phyloP scores from a whole-genome alignment of 2,797 vertebrate genomes.

The Schizothorax lantsangensis region DNA sequence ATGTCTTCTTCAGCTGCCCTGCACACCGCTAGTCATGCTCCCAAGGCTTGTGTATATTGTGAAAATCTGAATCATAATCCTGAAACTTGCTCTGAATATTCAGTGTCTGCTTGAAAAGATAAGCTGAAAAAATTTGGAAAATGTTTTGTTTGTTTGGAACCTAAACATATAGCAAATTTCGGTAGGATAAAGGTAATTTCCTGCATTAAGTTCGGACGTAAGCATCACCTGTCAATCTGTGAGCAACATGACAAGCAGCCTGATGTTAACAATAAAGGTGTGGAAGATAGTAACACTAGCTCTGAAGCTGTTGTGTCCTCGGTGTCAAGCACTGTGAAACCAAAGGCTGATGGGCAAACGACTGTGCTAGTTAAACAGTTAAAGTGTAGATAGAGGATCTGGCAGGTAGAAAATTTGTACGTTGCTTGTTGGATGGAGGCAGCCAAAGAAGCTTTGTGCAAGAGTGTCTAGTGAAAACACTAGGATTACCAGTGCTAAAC shows the following conservation, averaged over 20 bases:
- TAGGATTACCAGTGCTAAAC: neutral
- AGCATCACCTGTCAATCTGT: neutral
- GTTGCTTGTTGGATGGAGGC: neutral
- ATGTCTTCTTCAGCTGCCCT: neutral
- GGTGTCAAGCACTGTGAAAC: neutral
- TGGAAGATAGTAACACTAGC: neutral
- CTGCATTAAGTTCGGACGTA: neutral
- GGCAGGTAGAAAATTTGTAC: neutral
- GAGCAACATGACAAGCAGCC: neutral
- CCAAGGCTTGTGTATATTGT: neutral
- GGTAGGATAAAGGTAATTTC: neutral
- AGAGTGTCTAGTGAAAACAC: neutral
- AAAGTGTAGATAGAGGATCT: neutral
- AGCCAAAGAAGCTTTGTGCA: neutral
- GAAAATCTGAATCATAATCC: neutral
- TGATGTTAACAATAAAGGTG: neutral
- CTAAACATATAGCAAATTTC: neutral
- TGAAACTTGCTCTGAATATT: neutral
- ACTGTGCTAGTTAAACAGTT: neutral
- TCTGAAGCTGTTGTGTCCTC: neutral
- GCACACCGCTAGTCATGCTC: neutral
- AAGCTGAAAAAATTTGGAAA: neutral
- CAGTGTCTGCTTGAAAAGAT: neutral
- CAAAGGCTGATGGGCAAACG: neutral
- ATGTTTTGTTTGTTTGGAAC: neutral